Evolutionary conservation across 2,888 invertebrate genomes (phyloP).

Genomic region (Eupithecia dodoneata): DNA sequence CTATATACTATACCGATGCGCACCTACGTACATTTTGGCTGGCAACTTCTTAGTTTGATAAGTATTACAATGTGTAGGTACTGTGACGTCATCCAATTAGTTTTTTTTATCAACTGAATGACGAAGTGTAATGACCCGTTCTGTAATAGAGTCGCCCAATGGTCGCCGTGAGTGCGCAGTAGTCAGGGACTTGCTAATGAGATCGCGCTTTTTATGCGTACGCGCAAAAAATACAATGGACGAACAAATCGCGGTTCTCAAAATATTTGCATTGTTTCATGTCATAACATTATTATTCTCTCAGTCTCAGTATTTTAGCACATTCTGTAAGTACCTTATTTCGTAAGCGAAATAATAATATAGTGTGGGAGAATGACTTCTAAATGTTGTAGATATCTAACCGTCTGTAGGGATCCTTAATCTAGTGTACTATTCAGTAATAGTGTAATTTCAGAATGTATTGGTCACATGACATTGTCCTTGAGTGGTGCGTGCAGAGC

Average conservation of each 20-base stretch:
- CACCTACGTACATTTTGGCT: background rate
- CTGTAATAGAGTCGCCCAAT: conserved; percentile 17
- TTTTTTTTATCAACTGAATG: conserved; percentile 16
- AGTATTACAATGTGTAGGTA: background rate
- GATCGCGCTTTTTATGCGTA: conserved; percentile 18
- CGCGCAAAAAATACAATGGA: conserved; percentile 7
- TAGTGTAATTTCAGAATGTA: background rate
- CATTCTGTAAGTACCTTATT: background rate
- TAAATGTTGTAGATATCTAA: too few relatives aligned
- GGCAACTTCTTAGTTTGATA: background rate
- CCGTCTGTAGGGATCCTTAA: too few relatives aligned
- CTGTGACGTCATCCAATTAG: conserved; percentile 23
- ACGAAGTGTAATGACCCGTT: conserved; percentile 24
- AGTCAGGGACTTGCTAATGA: conserved; percentile 14
- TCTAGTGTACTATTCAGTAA: background rate
- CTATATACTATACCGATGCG: background rate
- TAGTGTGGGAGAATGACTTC: too few relatives aligned
- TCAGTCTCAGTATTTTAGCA: background rate
- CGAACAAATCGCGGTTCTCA: background rate
- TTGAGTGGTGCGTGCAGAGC: background rate
- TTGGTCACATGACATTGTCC: background rate
- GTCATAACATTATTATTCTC: background rate
- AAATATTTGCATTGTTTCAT: conserved; percentile 14
- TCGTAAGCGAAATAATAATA: too few relatives aligned
- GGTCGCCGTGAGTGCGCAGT: conserved; percentile 10